Conservation (phyloP, 2,888 invertebrate species). For the Lampropteryx suffumata region DNA sequence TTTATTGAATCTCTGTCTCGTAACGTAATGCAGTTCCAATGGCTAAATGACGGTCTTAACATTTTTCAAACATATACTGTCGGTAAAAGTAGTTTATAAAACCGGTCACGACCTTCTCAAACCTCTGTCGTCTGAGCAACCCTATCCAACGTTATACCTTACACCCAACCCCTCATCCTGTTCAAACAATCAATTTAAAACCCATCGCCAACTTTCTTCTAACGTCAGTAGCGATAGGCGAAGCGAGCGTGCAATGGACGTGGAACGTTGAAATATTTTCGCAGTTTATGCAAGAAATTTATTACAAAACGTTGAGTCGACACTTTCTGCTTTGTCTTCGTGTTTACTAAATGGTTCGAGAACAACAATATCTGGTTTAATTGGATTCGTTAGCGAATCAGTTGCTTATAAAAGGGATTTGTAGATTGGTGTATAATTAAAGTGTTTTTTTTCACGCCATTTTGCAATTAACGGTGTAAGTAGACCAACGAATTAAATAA, state of each 20-base stretch:
- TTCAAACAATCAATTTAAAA: constrained; percentile 27
- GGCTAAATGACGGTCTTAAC: no score
- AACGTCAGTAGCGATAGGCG: constrained; percentile 16
- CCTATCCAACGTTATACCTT: neutral
- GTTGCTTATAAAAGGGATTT: neutral
- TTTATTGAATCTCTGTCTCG: no score
- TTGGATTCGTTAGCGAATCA: constrained; percentile 12
- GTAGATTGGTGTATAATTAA: constrained; percentile 1
- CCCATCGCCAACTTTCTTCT: constrained; percentile 20
- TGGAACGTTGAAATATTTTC: constrained; percentile 26
- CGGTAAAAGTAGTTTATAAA: no score
- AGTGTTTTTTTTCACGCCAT: constrained; percentile 8
- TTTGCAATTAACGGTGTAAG: neutral
- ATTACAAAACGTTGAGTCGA: constrained; percentile 68
- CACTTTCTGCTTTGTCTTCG: constrained; percentile 59
- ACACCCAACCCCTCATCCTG: constrained; percentile 12
- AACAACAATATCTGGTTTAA: constrained; percentile 25
- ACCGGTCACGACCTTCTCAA: no score
- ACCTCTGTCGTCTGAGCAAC: neutral
- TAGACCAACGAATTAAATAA: no score
- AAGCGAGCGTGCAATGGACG: constrained; percentile 22
- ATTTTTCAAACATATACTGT: no score
- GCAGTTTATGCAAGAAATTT: constrained; percentile 51
- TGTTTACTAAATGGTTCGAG: constrained; percentile 53
- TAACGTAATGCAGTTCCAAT: no score